Conservation (phyloP, 30 jellyfish, hydroid and myxozoan genomes). For the Calvadosia cruxmelitensis region DNA sequence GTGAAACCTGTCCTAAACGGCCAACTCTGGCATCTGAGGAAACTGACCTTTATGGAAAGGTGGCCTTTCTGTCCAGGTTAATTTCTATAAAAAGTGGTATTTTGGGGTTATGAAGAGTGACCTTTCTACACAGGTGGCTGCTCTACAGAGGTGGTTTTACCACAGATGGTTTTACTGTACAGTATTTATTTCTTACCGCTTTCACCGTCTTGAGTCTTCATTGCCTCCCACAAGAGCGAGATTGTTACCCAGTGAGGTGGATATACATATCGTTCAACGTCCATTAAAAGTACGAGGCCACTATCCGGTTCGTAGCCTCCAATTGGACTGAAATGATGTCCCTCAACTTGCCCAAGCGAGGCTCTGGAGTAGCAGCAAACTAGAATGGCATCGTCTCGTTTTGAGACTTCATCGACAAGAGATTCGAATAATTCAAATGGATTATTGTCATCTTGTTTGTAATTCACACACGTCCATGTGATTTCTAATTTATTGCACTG, state of each 20-base stretch:
- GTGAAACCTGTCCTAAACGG: no score
- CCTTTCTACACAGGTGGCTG: no score
- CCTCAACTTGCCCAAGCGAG: not conserved
- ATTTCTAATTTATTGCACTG: no score
- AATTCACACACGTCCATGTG: not conserved
- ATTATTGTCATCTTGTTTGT: not conserved
- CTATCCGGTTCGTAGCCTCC: constrained; percentile 14
- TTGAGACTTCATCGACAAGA: not conserved
- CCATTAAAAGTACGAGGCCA: constrained; percentile 15
- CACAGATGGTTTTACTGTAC: no score
- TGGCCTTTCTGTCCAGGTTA: no score
- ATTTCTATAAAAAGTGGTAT: no score
- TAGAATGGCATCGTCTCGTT: constrained; percentile 1
- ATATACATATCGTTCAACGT: constrained; percentile 9
- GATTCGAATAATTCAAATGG: not conserved
- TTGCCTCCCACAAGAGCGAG: constrained; percentile 1
- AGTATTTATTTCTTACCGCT: no score
- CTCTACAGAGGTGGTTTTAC: no score
- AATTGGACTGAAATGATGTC: constrained; percentile 14
- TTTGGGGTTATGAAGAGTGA: no score
- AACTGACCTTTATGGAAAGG: no score
- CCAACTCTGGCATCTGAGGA: no score
- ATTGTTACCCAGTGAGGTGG: constrained; percentile 20
- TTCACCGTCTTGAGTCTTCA: no score
- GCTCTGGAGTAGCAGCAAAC: constrained; percentile 3